Percentiles rank a stretch among this genome's conserved stretches.
Conservation (phyloP, 2,888 invertebrate genomes). For the Galeopsomyia nigrocyanea region DNA sequence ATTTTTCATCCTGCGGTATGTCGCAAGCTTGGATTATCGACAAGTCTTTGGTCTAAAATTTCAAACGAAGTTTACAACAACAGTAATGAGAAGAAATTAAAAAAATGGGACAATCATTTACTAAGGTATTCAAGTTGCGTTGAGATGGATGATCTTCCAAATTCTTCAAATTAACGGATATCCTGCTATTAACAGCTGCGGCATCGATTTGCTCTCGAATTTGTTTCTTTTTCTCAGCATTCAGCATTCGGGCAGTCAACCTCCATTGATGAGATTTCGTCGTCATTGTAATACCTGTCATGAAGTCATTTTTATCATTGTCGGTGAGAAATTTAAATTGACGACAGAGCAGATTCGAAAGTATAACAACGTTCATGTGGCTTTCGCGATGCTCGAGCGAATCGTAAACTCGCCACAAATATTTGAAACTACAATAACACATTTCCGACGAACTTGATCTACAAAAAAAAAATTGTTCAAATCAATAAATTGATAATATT, state of each 20-base stretch:
- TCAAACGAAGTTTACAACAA: neutral
- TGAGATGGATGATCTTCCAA: slow-evolving; percentile 54
- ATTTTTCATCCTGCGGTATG: slow-evolving; percentile 45
- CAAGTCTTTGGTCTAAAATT: slow-evolving; percentile 46
- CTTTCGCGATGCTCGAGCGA: slow-evolving; percentile 52
- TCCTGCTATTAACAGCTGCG: slow-evolving; percentile 23
- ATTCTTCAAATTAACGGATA: slow-evolving; percentile 46
- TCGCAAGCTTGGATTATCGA: slow-evolving; percentile 39
- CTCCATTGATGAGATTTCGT: slow-evolving; percentile 46
- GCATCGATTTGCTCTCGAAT: slow-evolving; percentile 45
- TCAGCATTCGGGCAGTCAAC: slow-evolving; percentile 46
- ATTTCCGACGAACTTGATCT: slow-evolving; percentile 58
- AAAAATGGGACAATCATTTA: slow-evolving; percentile 47
- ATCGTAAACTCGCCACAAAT: slow-evolving; percentile 57
- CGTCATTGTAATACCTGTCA: slow-evolving; percentile 48
- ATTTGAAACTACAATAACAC: slow-evolving; percentile 57
- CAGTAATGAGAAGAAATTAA: neutral
- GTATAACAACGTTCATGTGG: slow-evolving; percentile 54
- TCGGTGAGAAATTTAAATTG: slow-evolving; percentile 57
- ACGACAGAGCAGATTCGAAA: slow-evolving; percentile 57
- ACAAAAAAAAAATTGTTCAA: slow-evolving; percentile 34
- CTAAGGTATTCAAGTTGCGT: slow-evolving; percentile 57
- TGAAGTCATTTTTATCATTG: slow-evolving; percentile 51
- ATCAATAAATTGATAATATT: slow-evolving; percentile 1
- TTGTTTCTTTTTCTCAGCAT: slow-evolving; percentile 48